Conservation (phyloP, 2,113 vertebrate genomes). For the Microcebus jonahi region DNA sequence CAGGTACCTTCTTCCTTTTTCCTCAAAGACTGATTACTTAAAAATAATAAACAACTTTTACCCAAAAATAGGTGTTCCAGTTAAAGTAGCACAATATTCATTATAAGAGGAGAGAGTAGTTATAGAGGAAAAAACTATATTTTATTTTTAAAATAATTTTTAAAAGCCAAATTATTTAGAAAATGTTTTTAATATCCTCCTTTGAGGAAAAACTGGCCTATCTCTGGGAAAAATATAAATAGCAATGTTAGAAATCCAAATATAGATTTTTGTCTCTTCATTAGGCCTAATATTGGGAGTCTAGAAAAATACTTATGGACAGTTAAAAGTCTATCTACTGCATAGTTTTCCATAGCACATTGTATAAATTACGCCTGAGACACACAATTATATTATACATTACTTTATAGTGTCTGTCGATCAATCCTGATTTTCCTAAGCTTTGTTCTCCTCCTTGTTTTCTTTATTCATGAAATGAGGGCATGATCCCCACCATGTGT, state of each 20-base stretch:
- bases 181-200: neutral
- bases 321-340: neutral
- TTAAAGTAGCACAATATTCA: neutral
- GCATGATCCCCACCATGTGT: neutral
- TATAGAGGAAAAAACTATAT: neutral
- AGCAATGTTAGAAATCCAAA: neutral
- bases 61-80: neutral
- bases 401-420: neutral
- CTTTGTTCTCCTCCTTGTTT: neutral
- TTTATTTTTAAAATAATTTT: neutral
- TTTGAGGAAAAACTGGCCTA: neutral
- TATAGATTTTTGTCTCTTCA: neutral
- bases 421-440: neutral
- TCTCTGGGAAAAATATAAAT: neutral
- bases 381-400: neutral
- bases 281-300: neutral
- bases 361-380: neutral
- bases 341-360: neutral
- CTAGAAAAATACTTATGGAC: neutral
- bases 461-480: neutral
- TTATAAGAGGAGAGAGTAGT: neutral
- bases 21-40: neutral
- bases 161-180: neutral
- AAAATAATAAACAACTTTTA: neutral
- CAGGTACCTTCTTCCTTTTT: neutral